Evolutionary conservation across 2,888 invertebrate species (phyloP).

Genomic region (Merodon equestris): DNA sequence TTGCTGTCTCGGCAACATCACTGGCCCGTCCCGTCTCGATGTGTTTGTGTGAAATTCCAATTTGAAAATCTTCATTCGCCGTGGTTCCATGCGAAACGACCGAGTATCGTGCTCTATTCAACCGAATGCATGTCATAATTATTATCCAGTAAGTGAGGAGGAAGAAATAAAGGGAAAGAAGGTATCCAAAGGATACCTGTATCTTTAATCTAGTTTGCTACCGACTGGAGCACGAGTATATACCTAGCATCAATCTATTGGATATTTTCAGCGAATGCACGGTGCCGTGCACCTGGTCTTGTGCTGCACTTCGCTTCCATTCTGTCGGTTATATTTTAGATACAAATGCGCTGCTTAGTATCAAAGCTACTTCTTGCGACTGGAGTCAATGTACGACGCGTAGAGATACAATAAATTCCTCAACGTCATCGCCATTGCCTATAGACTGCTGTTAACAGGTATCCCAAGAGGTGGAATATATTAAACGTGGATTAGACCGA

Average conservation of each 20-base stretch:
- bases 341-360: neutral
- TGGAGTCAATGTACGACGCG: slow-evolving; percentile 63
- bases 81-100: slow-evolving; percentile 4
- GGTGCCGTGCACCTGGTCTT: slow-evolving; percentile 48
- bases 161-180: neutral
- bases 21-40: neutral
- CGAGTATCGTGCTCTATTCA: neutral
- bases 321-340: slow-evolving; percentile 10
- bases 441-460: slow-evolving; percentile 5
- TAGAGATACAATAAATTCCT: slow-evolving; percentile 31
- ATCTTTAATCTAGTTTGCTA: slow-evolving; percentile 55
- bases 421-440: neutral
- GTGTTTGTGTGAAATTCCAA: slow-evolving; percentile 29
- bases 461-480: slow-evolving; percentile 29
- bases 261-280: slow-evolving; percentile 1
- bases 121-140: slow-evolving; percentile 42
- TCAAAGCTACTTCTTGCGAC: slow-evolving; percentile 24
- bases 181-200: slow-evolving; percentile 20
- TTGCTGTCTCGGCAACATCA: slow-evolving; percentile 36
- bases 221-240: slow-evolving; percentile 44
- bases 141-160: slow-evolving; percentile 3
- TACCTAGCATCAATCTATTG: neutral
- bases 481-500: slow-evolving; percentile 23
- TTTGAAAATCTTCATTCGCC: slow-evolving; percentile 17
- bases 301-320: slow-evolving; percentile 45